These are phyloP conservation scores for Poeciliopsis paucimaculata DNA, from an alignment of 2,797 vertebrate species.

Conservation along the genomic window DNA sequence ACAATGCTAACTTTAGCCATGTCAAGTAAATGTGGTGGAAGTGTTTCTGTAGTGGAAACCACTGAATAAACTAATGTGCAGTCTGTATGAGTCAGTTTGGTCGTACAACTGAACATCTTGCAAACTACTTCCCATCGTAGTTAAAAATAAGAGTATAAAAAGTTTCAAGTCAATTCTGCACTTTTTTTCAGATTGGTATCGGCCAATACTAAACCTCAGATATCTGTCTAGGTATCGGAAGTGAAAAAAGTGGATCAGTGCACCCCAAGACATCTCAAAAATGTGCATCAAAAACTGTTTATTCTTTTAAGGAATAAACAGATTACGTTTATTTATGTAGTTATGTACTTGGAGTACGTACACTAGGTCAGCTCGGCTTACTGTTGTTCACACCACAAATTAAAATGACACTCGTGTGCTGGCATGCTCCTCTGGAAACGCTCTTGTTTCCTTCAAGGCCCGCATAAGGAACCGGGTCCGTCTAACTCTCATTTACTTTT, in stretches of 20 bases:
- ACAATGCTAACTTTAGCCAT: not conserved
- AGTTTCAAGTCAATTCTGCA: no score
- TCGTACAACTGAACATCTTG: not conserved
- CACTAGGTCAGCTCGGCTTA: not conserved
- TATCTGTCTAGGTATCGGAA: no score
- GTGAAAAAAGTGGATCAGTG: no score
- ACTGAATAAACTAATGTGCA: not conserved
- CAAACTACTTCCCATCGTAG: not conserved
- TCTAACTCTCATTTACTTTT: slow-evolving; percentile 28
- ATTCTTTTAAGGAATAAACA: not conserved
- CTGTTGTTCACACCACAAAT: not conserved
- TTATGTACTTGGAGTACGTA: not conserved
- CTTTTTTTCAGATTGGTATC: no score
- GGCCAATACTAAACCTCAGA: no score
- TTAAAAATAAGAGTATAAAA: not conserved
- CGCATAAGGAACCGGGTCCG: slow-evolving; percentile 38
- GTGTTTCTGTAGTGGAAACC: not conserved
- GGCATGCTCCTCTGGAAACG: slow-evolving; percentile 26
- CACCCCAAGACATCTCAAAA: not conserved
- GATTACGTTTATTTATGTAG: not conserved
- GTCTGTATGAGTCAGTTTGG: not conserved
- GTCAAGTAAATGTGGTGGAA: not conserved
- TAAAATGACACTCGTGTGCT: slow-evolving; percentile 15
- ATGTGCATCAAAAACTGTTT: not conserved
- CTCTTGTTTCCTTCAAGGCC: slow-evolving; percentile 32